phyloP scores from a whole-genome alignment of 2,113 vertebrate species.

The Ariopsis seemanni region DNA sequence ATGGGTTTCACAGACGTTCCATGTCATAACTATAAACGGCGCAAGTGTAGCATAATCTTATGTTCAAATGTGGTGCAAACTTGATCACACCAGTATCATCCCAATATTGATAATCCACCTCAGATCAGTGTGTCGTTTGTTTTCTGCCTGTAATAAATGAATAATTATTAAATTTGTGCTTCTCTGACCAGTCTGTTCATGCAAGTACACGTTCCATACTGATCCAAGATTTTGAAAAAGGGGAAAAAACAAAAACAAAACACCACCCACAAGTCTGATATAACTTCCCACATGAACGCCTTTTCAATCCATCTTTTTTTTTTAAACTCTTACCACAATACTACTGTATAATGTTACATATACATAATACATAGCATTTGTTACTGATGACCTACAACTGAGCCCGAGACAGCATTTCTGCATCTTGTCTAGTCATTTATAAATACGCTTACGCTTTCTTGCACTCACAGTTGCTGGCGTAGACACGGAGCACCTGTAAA shows the following conservation, averaged over 20 bases:
- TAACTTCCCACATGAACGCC: neutral
- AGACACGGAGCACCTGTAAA: slow-evolving; percentile 91
- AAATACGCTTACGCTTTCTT: neutral
- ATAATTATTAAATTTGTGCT: neutral
- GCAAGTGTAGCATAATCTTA: too few species aligned
- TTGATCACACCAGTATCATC: neutral
- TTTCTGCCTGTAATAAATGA: neutral
- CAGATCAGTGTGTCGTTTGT: neutral
- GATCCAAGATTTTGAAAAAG: neutral
- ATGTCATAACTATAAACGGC: too few species aligned
- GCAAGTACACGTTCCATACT: neutral
- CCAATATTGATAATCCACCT: neutral
- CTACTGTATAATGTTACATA: neutral
- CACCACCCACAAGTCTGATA: neutral
- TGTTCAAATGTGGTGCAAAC: too few species aligned
- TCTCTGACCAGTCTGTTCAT: neutral
- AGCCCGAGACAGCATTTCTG: neutral
- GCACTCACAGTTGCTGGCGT: slow-evolving; percentile 91
- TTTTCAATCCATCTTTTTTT: neutral
- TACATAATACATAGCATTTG: neutral
- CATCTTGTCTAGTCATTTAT: neutral
- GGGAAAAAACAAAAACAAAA: neutral
- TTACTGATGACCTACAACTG: neutral
- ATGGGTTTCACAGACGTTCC: too few species aligned
- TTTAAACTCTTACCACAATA: neutral